Conservation (phyloP, 2,113 vertebrate genomes). For the Hiodon tergisus region DNA sequence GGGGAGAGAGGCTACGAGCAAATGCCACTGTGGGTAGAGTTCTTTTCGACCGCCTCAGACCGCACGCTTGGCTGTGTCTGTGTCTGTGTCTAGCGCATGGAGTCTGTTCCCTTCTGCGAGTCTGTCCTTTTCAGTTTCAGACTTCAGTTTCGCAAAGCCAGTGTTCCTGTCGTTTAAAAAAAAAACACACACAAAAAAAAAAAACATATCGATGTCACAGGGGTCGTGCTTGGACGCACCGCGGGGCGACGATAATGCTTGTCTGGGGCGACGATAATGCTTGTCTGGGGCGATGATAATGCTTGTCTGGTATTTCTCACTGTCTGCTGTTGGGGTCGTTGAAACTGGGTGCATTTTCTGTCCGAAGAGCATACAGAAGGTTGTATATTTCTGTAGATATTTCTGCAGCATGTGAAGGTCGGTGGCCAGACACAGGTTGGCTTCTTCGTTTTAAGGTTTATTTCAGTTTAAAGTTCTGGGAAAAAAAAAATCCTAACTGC, state of each 20-base stretch:
- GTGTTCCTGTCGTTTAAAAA: background rate
- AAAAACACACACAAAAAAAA: no score
- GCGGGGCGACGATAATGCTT: background rate
- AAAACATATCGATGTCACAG: constrained; percentile 32
- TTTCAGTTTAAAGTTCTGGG: constrained; percentile 44
- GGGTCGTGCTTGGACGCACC: background rate
- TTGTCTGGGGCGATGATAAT: constrained; percentile 10
- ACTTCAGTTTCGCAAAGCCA: background rate
- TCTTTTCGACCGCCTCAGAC: constrained; percentile 13
- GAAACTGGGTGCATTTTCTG: constrained; percentile 46
- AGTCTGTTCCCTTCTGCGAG: background rate
- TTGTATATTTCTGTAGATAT: constrained; percentile 58
- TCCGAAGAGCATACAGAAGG: constrained; percentile 44
- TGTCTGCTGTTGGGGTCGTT: constrained; percentile 46
- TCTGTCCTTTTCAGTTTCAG: background rate
- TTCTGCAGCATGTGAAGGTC: constrained; percentile 46
- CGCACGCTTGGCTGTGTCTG: background rate
- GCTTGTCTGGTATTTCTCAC: constrained; percentile 45
- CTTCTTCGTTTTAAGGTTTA: background rate
- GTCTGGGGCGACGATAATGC: no score
- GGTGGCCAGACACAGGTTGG: constrained; percentile 40
- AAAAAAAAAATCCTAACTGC: constrained; percentile 35
- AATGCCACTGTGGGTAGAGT: background rate
- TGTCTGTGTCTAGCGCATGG: background rate
- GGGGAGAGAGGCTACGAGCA: no score